These are phyloP conservation scores for Cyprichromis sp. DNA, from an alignment of 2,113 vertebrate species.

Conservation along the genomic window DNA sequence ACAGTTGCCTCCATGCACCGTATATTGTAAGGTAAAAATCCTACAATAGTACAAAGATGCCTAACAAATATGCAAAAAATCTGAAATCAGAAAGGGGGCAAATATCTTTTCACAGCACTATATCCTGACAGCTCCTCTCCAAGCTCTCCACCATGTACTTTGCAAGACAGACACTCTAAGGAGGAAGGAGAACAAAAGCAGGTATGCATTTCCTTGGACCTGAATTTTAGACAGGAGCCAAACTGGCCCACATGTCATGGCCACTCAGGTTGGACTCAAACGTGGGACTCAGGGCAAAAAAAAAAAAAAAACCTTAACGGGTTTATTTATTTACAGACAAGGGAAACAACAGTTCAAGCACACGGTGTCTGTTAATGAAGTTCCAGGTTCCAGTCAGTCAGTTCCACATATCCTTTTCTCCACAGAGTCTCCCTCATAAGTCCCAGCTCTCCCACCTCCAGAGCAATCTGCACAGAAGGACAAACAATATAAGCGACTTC, in stretches of 20 bases:
- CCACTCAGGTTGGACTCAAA: background rate
- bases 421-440: background rate
- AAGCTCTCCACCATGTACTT: background rate
- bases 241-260: background rate
- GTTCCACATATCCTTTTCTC: background rate
- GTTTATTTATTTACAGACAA: background rate
- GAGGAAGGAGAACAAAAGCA: background rate
- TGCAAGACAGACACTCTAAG: background rate
- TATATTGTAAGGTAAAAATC: background rate
- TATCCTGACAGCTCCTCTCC: background rate
- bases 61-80: background rate
- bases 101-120: background rate
- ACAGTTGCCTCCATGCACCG: background rate
- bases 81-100: background rate
- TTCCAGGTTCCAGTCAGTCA: background rate
- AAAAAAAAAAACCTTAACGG: accelerated
- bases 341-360: background rate
- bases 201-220: background rate
- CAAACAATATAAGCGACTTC: background rate
- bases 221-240: background rate
- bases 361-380: accelerated
- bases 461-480: background rate
- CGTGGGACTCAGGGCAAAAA: background rate
- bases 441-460: background rate
- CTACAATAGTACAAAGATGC: background rate